Conservation (phyloP, 2,888 invertebrate species). For the Nephrotoma guestfalica region DNA sequence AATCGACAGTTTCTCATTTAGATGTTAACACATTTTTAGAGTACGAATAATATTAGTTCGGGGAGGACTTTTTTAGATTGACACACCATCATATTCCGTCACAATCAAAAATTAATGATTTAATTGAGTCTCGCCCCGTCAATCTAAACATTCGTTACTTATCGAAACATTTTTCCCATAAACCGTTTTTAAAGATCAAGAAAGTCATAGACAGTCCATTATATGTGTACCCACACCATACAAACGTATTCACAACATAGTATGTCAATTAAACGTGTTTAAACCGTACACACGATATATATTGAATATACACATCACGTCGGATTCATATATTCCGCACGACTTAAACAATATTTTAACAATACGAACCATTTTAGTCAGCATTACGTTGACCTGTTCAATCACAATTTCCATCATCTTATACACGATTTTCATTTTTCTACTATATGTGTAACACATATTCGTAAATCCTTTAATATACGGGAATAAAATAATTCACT, state of each 20-base stretch:
- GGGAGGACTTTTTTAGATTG: no score
- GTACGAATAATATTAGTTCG: no score
- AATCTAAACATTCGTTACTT: no score
- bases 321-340: not conserved
- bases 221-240: no score
- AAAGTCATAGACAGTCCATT: no score
- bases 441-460: not conserved
- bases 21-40: no score
- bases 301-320: not conserved
- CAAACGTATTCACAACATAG: not conserved
- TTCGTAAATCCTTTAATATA: not conserved
- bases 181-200: no score
- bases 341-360: not conserved
- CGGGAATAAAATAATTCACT: not conserved
- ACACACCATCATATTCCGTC: no score
- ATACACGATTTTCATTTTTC: not conserved
- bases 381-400: not conserved
- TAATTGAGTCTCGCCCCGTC: no score
- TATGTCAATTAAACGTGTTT: not conserved
- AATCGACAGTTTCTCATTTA: no score
- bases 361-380: not conserved
- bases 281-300: not conserved
- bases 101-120: no score
- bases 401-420: not conserved
- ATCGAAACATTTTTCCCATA: no score